Base-by-base conservation (phyloP, 2,888 invertebrate species). In the Seladonia tumulorum region DNA sequence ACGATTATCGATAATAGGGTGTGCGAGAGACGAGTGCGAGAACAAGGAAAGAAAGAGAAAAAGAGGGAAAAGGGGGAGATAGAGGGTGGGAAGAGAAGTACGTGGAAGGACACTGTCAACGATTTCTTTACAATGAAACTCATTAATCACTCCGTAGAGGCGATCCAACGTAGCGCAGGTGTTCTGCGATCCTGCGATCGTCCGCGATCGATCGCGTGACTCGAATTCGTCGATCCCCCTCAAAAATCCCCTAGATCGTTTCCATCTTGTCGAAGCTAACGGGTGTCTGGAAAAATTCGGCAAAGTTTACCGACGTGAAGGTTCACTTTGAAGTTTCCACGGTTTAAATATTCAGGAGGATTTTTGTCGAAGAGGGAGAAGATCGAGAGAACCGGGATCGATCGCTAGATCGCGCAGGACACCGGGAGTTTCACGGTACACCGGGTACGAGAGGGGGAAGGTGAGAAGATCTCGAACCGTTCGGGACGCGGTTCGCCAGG, bases 141-240 rank as follows among this genome's bases (percentile, higher is more conserved):
- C 89, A 88, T 89, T 89, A 91, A n/a, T 87, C 81, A 90, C 72
- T 86, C 90, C 85, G 83, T 89, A 90, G 90, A 88, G 35, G 57
- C 79, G 85, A 88, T 89, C 86, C 88, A 91, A 82, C 80, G 78
- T 91, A 92, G 90, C 63, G 82, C 88, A 90, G 88, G 86, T 85
- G 86, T 90, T 88, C 90, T 88, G 42, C 29, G 3, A 63, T 63
- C 25, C 18, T 16, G 63, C 29, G 29, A 16, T 29, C 3, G 63
- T 18, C 7, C 63, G 29, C 63, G 29, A 63, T 63, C 29, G 14
- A 63, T 63, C n/a, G 57, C 57, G 57, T n/a, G 57, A n/a, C 57
- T 57, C 57, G 57, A n/a, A n/a, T 57, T 57, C n/a, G 57, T 57
- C n/a, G n/a, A 10, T n/a, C 57, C 22, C 57, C 22, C 10, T 10